These are phyloP conservation scores for Sebastes matsubarae DNA, from an alignment of 2,797 vertebrate species.

Conservation along the genomic window DNA sequence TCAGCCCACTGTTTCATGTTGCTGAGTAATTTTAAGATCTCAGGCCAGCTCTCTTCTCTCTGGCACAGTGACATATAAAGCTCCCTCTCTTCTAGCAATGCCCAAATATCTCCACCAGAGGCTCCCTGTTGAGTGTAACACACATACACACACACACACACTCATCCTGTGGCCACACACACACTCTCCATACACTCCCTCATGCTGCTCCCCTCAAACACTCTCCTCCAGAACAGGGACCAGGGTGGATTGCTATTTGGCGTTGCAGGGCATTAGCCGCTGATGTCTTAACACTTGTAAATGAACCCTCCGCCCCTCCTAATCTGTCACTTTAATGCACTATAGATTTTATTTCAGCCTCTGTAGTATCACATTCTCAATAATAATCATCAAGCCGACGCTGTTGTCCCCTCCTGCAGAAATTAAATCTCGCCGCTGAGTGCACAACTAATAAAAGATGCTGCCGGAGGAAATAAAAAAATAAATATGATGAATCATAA, in stretches of 20 bases:
- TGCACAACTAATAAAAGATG: conserved; percentile 99
- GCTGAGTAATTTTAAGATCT: conserved; percentile 34
- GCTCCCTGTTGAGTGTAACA: conserved; percentile 56
- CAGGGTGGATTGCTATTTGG: conserved; percentile 93
- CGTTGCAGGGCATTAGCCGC: conserved; percentile 92
- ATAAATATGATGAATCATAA: conserved; percentile 99
- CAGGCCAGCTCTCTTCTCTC: conserved; percentile 15
- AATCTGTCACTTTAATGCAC: conserved; percentile 99
- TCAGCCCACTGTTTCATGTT: conserved; percentile 22
- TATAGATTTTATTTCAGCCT: conserved; percentile 99
- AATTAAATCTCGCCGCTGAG: conserved; percentile 98
- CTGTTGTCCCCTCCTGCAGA: conserved; percentile 95
- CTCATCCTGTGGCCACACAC: conserved; percentile 8
- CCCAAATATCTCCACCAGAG: conserved; percentile 65
- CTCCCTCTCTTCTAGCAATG: conserved; percentile 28
- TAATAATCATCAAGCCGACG: conserved; percentile 98
- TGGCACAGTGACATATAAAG: conserved; percentile 12
- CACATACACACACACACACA: conserved; percentile 5
- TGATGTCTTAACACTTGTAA: conserved; percentile 99
- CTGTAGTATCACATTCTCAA: conserved; percentile 96
- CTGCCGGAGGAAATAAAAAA: conserved; percentile 97
- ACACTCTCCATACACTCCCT: conserved; percentile 21
- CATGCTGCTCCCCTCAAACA: conserved; percentile 50
- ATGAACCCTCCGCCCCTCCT: conserved; percentile 94
- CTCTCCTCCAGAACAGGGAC: conserved; percentile 85